A percentile compares a stretch with the other conserved stretches of the same genome.
Conservation (phyloP, 2,113 vertebrate species). For the Raphicerus campestris region DNA sequence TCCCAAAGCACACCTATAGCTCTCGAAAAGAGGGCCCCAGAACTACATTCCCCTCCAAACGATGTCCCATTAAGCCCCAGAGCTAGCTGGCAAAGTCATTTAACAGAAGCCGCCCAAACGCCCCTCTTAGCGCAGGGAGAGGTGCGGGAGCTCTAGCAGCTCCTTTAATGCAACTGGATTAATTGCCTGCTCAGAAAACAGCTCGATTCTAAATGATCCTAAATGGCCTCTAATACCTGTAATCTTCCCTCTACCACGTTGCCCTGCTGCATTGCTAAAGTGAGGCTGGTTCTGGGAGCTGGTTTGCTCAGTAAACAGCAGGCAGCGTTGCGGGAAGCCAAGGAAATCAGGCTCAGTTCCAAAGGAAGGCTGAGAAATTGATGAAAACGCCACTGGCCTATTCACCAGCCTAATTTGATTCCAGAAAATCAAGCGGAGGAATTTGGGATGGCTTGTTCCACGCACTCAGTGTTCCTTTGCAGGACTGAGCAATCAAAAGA, state of each 20-base stretch:
- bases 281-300: neutral
- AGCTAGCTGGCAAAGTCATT: neutral
- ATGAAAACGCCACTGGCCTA: constrained; percentile 8
- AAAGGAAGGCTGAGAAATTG: constrained; percentile 21
- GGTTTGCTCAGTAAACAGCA: constrained; percentile 26
- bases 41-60: neutral
- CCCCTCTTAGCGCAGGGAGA: constrained; percentile 8
- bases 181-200: constrained; percentile 73
- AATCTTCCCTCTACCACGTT: constrained; percentile 38
- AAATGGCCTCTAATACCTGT: constrained; percentile 66
- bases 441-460: neutral
- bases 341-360: constrained; percentile 34
- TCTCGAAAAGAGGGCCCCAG: neutral
- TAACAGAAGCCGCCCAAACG: constrained; percentile 11
- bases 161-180: constrained; percentile 65
- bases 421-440: constrained; percentile 21
- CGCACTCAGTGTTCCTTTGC: neutral
- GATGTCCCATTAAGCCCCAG: neutral
- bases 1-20: neutral
- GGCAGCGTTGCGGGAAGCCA: neutral
- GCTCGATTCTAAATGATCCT: constrained; percentile 64
- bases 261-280: neutral
- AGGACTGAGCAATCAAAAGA: neutral
- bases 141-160: neutral
- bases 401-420: constrained; percentile 49